Base-by-base conservation (phyloP, 2,888 invertebrate species). In the Lasioglossum lativentre region DNA sequence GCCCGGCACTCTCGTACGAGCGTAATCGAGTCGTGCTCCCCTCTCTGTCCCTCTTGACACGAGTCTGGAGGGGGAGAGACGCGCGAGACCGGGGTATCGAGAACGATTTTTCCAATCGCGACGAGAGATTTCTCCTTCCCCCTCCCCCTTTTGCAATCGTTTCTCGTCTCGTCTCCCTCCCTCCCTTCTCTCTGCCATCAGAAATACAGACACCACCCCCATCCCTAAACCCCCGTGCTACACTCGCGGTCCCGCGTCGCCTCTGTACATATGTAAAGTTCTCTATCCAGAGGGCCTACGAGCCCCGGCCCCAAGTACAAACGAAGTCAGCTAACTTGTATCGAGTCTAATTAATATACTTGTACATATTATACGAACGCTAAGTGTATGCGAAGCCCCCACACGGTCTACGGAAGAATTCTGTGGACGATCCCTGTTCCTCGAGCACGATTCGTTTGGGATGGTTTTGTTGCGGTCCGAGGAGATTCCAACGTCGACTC, bases 261-360 rank as follows among this genome's bases (percentile, higher is more conserved):
- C 66, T 38, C 38, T 94, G 94, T 93, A 94, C 91, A 94, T 94
- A 94, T 94, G 93, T 94, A 94, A 93, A 92, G 88, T 91, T 90
- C 90, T 90, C 89, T 80, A 92, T 88, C 88, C 92, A 68, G 93
- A 93, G 94, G 95, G 94, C 93, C 93, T 92, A 92, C 92, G 94
- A 92, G 94, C 94, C 95, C 94, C 93, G 94, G 93, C 94, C 94
- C 94, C 94, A 94, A 95, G 95, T 95, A 95, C 95, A 95, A 95
- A 95, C 93, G 92, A 94, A 94, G 94, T 94, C 94, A 94, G 93
- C 94, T 94, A 93, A 91, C 88, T 88, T 88, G 88, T 93, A 93
- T 94, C 93, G 94, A 94, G 93, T 94, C 94, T 94, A 93, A 91
- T 92, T 78, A 91, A 66, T 66, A 66, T 30, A 66, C 66, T 23